Evolutionary conservation across 2,113 vertebrate species (phyloP), one percentile per base, ranked within the genome.

Genomic region (Lasiurus cinereus): DNA sequence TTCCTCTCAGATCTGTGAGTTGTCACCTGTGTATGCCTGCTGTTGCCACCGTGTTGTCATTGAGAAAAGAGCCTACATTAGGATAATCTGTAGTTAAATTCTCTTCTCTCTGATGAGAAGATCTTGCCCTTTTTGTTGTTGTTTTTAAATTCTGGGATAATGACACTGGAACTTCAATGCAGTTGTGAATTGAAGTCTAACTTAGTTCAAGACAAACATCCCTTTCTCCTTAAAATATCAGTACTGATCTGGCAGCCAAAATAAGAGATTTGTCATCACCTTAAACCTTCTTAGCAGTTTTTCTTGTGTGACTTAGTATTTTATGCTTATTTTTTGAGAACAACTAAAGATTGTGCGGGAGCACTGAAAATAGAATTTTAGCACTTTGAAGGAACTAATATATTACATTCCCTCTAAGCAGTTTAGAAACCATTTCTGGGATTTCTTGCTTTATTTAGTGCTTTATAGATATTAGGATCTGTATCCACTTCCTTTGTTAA

Each of bases 401-500:
- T 66, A n/a, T 93, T 62, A 33, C 9, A 10, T 89, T 88, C 76
- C 36, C 21, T 74, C 48, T 33, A 59, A n/a, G 48, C 83, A 91
- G 18, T 77, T 96, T 72, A 83, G 43, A 89, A 93, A 79, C 22
- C 31, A 86, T n/a, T 36, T 73, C 33, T 94, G 87, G 69, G 46
- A 85, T 93, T 86, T 85, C 9, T 93, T 86, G 77, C 66, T 91
- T 83, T 94, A 33, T 54, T 78, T 87, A n/a, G n/a, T 91, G 24
- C 82, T 82, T 83, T 83, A 22, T 93, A 91, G 69, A 27, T 96
- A 67, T 64, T 86, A 88, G 56, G 78, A 77, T 77, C 70, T 92
- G 10, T 74, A 14, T 82, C 54, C 70, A 4, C 36, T 77, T 85
- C 43, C 46, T 93, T 80, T 90, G 6, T 74, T 2, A 62, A 62